Evolutionary conservation across 2,113 vertebrate species (phyloP).

Genomic region (Gavia stellata): DNA sequence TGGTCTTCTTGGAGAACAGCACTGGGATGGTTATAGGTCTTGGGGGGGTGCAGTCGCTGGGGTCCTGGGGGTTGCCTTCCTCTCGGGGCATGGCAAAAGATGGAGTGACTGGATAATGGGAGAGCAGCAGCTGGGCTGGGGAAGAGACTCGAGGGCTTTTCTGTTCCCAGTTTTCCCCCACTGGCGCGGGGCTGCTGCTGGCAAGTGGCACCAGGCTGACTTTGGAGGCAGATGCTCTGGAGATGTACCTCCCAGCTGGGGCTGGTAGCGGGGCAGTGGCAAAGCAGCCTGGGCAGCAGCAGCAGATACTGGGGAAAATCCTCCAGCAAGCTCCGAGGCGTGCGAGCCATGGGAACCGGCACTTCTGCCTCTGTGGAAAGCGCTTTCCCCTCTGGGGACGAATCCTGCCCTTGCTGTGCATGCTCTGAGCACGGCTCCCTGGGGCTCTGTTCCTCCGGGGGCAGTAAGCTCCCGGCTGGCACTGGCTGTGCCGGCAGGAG

Average conservation of each 20-base stretch:
- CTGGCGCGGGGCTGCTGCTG: fast-evolving
- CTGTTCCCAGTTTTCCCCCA: background rate
- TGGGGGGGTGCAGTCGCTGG: background rate
- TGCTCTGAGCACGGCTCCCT: background rate
- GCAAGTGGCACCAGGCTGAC: background rate
- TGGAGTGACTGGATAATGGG: background rate
- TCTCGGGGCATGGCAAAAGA: background rate
- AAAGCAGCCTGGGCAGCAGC: background rate
- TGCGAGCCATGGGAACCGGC: fast-evolving
- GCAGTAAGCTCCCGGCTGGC: background rate
- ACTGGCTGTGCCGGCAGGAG: background rate
- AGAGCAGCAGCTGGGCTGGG: background rate
- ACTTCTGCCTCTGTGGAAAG: background rate
- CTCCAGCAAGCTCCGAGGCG: background rate
- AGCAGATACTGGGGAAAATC: too few relatives aligned
- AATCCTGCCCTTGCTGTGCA: background rate
- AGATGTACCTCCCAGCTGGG: background rate
- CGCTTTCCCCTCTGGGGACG: fast-evolving
- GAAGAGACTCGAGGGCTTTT: background rate
- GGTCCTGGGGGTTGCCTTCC: fast-evolving
- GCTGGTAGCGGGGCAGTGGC: fast-evolving
- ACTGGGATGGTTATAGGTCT: background rate
- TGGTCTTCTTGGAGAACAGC: background rate
- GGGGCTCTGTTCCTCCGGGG: background rate
- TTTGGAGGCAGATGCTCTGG: background rate